phyloP scores from a whole-genome alignment of 2,888 invertebrate species.

The Sylvicola cinctus region DNA sequence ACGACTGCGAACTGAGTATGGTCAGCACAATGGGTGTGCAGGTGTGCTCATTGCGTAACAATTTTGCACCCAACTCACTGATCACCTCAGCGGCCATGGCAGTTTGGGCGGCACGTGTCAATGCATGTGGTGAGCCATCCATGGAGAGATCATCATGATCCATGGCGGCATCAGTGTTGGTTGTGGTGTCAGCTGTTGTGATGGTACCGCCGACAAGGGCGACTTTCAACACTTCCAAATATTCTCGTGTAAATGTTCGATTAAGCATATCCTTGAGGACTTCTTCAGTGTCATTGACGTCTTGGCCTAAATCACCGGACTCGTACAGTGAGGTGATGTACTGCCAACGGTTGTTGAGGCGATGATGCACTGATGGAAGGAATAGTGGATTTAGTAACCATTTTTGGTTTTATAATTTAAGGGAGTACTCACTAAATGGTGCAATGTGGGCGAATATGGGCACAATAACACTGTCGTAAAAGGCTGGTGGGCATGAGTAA shows the following conservation, averaged over 20 bases:
- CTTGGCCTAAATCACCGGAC: conserved; percentile 54
- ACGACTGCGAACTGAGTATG: conserved; percentile 46
- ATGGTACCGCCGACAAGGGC: conserved; percentile 50
- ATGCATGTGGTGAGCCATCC: conserved; percentile 38
- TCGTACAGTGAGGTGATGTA: conserved; percentile 57
- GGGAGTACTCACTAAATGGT: conserved; percentile 45
- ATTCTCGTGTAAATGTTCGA: conserved; percentile 68
- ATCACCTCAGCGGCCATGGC: conserved; percentile 47
- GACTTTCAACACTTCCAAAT: conserved; percentile 61
- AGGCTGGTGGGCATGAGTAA: conserved; percentile 65
- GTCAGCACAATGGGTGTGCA: conserved; percentile 42
- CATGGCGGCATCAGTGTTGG: conserved; percentile 29
- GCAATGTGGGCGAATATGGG: conserved; percentile 60
- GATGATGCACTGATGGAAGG: conserved; percentile 33
- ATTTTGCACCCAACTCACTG: conserved; percentile 57
- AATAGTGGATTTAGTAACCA: conserved; percentile 1
- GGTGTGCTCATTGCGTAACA: conserved; percentile 43
- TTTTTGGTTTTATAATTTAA: not conserved
- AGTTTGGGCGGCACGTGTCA: conserved; percentile 24
- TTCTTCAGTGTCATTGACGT: conserved; percentile 58
- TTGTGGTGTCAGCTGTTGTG: conserved; percentile 28
- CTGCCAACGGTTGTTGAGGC: conserved; percentile 58
- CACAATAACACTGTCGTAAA: conserved; percentile 51
- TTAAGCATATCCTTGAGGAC: conserved; percentile 72
- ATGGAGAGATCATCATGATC: conserved; percentile 46